phyloP scores from a whole-genome alignment of 2,888 invertebrate species.

The Thymelicus acteon region DNA sequence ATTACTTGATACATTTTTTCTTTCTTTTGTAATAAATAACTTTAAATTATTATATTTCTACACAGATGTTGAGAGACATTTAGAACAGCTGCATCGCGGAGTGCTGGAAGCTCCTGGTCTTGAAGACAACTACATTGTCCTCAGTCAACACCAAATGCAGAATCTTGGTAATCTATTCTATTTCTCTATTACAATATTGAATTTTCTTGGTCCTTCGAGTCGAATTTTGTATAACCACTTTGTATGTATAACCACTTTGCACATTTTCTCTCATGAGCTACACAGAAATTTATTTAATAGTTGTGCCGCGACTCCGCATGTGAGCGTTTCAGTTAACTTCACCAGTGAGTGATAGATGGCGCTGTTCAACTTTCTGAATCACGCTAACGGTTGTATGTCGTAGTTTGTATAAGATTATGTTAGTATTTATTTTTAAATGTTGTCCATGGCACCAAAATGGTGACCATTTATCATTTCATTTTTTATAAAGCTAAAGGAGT shows the following conservation, averaged over 20 bases:
- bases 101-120: slow-evolving; percentile 67
- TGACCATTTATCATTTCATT: not conserved
- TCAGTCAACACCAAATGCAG: slow-evolving; percentile 81
- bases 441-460: not conserved
- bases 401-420: not conserved
- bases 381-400: not conserved
- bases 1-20: no score
- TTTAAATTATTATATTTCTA: slow-evolving; percentile 14
- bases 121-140: slow-evolving; percentile 72
- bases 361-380: not conserved
- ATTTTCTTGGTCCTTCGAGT: not conserved
- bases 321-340: no score
- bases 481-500: not conserved
- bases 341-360: not conserved
- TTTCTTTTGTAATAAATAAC: no score
- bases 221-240: not conserved
- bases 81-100: slow-evolving; percentile 73
- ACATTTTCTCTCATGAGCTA: no score
- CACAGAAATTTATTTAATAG: no score
- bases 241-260: no score
- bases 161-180: slow-evolving; percentile 62
- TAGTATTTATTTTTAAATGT: not conserved
- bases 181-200: not conserved
- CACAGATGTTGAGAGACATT: slow-evolving; percentile 69
- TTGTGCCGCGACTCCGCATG: no score